Evolutionary conservation across 1,140 invertebrate genomes (phyloP).

Genomic region (Ceratina calcarata): DNA sequence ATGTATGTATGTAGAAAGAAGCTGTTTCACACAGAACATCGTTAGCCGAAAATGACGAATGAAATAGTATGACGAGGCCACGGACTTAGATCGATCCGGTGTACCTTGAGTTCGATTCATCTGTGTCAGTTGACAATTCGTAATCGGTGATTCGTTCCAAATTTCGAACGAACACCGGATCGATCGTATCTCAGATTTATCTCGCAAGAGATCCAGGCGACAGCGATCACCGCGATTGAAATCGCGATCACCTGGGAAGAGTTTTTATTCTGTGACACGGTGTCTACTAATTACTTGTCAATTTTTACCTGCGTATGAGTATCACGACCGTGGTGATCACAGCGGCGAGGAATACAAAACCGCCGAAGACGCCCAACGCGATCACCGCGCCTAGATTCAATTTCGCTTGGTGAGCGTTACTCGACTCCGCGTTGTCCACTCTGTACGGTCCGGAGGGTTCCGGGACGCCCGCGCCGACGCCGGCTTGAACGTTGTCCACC

Average conservation of each 20-base stretch:
- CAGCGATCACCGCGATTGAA: too few species aligned
- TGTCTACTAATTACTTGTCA: slow-evolving; percentile 14
- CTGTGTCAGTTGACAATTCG: too few species aligned
- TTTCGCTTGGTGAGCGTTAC: slow-evolving; percentile 84
- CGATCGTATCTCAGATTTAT: too few species aligned
- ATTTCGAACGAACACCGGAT: too few species aligned
- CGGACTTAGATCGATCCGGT: too few species aligned
- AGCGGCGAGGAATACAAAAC: slow-evolving; percentile 93
- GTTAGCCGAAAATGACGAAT: too few species aligned
- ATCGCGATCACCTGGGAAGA: too few species aligned
- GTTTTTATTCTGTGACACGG: not conserved
- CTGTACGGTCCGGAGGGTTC: slow-evolving; percentile 84
- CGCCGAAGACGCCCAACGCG: slow-evolving; percentile 93
- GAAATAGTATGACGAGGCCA: too few species aligned
- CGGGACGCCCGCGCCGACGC: slow-evolving; percentile 83
- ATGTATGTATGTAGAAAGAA: not conserved
- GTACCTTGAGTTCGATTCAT: too few species aligned
- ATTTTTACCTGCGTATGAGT: slow-evolving; percentile 90
- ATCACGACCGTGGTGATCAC: slow-evolving; percentile 94
- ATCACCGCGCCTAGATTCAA: slow-evolving; percentile 93
- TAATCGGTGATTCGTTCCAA: too few species aligned
- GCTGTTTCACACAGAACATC: too few species aligned
- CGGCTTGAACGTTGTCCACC: slow-evolving; percentile 79
- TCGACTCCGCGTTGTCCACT: slow-evolving; percentile 83
- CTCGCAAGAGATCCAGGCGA: too few species aligned